Percentiles rank a stretch among this genome's conserved stretches.
phyloP scores from a whole-genome alignment of 2,797 vertebrate genomes.

The Streptopelia turtur region DNA sequence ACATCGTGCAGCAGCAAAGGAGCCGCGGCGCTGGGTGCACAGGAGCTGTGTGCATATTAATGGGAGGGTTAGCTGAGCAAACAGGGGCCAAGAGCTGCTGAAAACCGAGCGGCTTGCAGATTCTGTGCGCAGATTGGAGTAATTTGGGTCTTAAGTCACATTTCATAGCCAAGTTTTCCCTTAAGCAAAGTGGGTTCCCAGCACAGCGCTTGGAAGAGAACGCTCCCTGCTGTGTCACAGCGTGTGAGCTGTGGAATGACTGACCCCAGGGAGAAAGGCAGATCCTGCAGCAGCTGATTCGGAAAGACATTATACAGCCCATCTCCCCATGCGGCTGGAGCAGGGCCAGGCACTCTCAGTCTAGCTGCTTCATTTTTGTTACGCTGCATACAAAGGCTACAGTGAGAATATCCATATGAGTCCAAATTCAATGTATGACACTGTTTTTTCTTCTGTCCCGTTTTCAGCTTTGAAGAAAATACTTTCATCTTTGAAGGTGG shows the following conservation, averaged over 20 bases:
- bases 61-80: constrained; percentile 10
- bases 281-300: constrained; percentile 44
- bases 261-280: constrained; percentile 7
- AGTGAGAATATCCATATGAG: background rate
- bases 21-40: background rate
- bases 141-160: background rate
- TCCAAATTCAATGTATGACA: background rate
- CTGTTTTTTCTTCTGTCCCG: background rate
- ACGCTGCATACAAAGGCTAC: background rate
- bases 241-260: background rate
- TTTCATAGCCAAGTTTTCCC: background rate
- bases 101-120: constrained; percentile 11
- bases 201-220: background rate
- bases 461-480: background rate
- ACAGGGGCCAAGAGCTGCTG: background rate
- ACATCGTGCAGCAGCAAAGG: constrained; percentile 19
- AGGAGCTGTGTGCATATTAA: constrained; percentile 12
- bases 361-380: background rate
- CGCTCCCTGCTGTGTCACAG: background rate
- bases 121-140: background rate
- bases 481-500: background rate
- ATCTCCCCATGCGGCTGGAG: background rate
- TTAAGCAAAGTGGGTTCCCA: background rate
- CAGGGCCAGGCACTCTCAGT: background rate
- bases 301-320: background rate